Evolutionary conservation across 2,797 vertebrate genomes (phyloP), one percentile per base, ranked within the genome.

Genomic region (Myotis planiceps): DNA sequence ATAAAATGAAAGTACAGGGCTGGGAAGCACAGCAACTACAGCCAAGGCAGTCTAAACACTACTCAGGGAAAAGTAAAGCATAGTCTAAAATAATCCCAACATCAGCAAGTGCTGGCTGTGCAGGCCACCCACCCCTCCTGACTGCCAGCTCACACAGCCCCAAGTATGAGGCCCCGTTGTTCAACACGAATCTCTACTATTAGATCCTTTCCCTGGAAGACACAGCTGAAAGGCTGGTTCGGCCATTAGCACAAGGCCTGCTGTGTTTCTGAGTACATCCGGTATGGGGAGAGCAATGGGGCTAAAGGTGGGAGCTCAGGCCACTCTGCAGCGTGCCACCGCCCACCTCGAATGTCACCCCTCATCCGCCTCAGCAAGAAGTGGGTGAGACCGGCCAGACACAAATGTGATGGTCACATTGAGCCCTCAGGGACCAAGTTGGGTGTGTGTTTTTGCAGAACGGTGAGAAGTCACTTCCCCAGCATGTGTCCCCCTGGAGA

Each of bases 331-430:
- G 6, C 6, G 13, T 0, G 5, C 27, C 12, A 0, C 15, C 25
- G 3, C 16, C 66, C 27, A 32, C n/a, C 45, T 9, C 34, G n/a
- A 10, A 19, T 7, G 13, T 16, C 21, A 9, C 0, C 53, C 45
- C 29, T 32, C 37, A 5, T 16, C 2, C 15, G 29, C 84, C 39
- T 14, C 8, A 0, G 7, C 32, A 13, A 39, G 69, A 53, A 82
- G 53, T 9, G 2, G 3, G 7, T 4, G 53, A 27, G 32, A 4
- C 14, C 0, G 8, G 29, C 47, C 12, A 3, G 37, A 60, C 39
- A 37, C 65, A 45, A 13, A 47, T 1, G 1, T 1, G 82, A 65
- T 0, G 0, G 21, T 63, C 18, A 18, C 3, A 0, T 1, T 18
- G 58, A n/a, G 18, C 10, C 18, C 1, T 9, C 32, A 16, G 15